Conservation (phyloP, 2,797 vertebrate genomes). For the Sciurus carolinensis region DNA sequence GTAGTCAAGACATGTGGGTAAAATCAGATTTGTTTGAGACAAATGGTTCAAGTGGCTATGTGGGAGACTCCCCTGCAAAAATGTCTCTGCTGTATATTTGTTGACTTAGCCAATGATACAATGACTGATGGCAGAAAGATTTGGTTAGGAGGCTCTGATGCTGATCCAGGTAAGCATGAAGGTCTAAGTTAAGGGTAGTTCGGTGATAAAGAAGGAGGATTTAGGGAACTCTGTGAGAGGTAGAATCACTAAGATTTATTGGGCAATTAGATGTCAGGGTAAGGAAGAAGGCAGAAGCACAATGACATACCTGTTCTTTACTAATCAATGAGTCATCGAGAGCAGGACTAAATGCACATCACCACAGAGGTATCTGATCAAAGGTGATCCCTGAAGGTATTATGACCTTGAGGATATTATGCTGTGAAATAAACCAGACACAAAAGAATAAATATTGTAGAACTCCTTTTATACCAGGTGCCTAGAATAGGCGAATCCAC, state of each 20-base stretch:
- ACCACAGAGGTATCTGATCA: not conserved
- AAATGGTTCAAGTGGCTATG: not conserved
- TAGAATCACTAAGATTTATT: not conserved
- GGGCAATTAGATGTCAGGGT: not conserved
- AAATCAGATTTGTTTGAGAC: slow-evolving; percentile 34
- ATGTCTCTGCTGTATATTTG: not conserved
- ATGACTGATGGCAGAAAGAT: not conserved
- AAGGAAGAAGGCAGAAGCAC: not conserved
- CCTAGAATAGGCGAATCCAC: not conserved
- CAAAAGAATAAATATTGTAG: not conserved
- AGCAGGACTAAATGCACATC: not conserved
- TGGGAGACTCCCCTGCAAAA: not conserved
- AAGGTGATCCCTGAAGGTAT: not conserved
- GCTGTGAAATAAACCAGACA: slow-evolving; percentile 49
- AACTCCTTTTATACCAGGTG: not conserved
- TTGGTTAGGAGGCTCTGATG: not conserved
- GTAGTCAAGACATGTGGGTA: not conserved
- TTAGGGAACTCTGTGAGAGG: not conserved
- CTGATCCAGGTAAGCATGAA: not conserved
- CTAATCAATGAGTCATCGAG: not conserved
- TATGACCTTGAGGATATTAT: not conserved
- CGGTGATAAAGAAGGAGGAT: not conserved
- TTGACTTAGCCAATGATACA: not conserved
- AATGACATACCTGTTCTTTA: not conserved
- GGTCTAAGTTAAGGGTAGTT: not conserved